Conservation (phyloP, 2,888 invertebrate species). For the Lucinisca nassula region DNA sequence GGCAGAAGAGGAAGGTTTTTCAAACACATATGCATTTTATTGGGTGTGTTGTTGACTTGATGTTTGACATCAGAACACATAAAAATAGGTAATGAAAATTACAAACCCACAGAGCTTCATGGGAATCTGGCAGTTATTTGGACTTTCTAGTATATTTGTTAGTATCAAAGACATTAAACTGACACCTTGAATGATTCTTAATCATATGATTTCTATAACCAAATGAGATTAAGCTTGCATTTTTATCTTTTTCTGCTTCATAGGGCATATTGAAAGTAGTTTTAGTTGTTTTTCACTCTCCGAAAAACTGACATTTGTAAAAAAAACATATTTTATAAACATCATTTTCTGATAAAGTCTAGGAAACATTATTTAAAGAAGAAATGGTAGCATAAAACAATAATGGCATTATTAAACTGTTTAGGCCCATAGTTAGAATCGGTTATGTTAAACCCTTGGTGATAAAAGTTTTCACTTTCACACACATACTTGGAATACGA, state of each 20-base stretch:
- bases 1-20: neutral
- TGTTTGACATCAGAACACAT: neutral
- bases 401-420: no score
- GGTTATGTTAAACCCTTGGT: no score
- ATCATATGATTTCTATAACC: neutral
- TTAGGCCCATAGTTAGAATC: no score
- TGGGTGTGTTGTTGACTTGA: neutral
- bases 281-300: neutral
- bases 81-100: neutral
- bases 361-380: no score
- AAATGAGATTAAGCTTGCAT: neutral
- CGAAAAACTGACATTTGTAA: neutral
- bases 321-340: neutral
- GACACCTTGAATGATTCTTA: neutral
- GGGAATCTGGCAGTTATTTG: neutral
- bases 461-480: no score
- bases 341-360: no score
- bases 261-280: neutral
- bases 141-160: neutral
- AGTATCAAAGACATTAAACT: neutral
- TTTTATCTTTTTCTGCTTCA: neutral
- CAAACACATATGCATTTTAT: neutral
- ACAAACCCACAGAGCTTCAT: neutral
- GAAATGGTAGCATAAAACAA: no score
- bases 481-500: no score